Conservation (phyloP, 1,140 invertebrate genomes). For the Manduca sexta region DNA sequence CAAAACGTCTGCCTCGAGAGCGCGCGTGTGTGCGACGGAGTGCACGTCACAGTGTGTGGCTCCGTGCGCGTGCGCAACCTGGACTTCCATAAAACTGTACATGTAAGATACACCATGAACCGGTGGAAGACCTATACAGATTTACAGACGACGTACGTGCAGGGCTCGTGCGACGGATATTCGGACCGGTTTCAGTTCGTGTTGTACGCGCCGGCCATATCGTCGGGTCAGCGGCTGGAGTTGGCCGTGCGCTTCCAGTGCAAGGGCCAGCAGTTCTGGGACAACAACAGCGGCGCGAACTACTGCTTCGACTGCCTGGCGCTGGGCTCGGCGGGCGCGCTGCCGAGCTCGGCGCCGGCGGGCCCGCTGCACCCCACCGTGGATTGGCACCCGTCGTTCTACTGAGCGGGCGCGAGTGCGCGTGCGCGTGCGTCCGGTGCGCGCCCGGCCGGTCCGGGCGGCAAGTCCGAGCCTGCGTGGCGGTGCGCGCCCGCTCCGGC, state of each 20-base stretch:
- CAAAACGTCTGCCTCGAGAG: constrained; percentile 91
- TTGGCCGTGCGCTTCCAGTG: constrained; percentile 89
- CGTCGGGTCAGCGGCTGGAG: constrained; percentile 83
- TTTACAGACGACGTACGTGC: constrained; percentile 86
- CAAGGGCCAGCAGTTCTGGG: constrained; percentile 90
- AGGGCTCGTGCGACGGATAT: constrained; percentile 92
- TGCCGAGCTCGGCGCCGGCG: constrained; percentile 21
- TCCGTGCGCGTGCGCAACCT: constrained; percentile 91
- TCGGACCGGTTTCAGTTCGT: constrained; percentile 92
- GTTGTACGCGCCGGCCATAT: constrained; percentile 81
- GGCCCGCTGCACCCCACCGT: constrained; percentile 48
- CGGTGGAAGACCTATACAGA: constrained; percentile 90
- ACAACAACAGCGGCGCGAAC: constrained; percentile 89
- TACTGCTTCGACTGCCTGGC: constrained; percentile 89
- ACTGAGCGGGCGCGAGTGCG: constrained; percentile 41
- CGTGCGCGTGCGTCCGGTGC: constrained; percentile 13
- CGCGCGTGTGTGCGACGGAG: constrained; percentile 80
- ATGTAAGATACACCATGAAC: constrained; percentile 89
- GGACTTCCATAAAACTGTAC: constrained; percentile 92
- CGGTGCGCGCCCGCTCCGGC: constrained; percentile 46
- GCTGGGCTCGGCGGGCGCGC: constrained; percentile 30
- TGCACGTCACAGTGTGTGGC: constrained; percentile 86
- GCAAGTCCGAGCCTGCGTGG: constrained; percentile 15
- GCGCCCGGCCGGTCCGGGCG: constrained; percentile 1
- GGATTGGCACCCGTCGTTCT: constrained; percentile 69